Evolutionary conservation across 2,797 vertebrate species (phyloP).

Genomic region (Alosa sapidissima): DNA sequence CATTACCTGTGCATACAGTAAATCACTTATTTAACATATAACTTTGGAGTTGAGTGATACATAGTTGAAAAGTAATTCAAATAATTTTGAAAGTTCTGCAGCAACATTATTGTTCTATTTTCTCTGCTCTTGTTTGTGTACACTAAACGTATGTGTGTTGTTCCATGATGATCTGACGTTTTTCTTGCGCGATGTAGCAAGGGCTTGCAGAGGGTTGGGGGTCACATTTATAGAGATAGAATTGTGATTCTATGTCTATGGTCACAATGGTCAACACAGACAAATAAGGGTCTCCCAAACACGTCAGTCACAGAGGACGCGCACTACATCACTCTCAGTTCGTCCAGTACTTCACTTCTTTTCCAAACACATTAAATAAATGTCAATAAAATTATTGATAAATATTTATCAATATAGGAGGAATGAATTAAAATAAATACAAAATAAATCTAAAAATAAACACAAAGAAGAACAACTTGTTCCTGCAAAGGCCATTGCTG

Average conservation of each 20-base stretch:
- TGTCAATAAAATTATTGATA: constrained; percentile 18
- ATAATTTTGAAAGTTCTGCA: neutral
- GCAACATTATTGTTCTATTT: neutral
- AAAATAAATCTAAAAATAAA: constrained; percentile 44
- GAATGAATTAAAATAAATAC: constrained; percentile 40
- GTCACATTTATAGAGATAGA: constrained; percentile 6
- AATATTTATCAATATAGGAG: constrained; percentile 12
- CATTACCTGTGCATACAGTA: constrained; percentile 15
- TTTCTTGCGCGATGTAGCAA: neutral
- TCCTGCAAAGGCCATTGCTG: constrained; percentile 11
- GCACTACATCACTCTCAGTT: constrained; percentile 11
- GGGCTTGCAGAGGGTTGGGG: neutral
- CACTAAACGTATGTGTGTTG: neutral
- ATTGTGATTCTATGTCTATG: neutral
- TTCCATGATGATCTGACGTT: neutral
- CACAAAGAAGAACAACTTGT: constrained; percentile 20
- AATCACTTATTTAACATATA: neutral
- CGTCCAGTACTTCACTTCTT: constrained; percentile 43
- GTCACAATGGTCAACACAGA: neutral
- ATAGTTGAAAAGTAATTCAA: neutral
- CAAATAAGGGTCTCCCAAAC: constrained; percentile 13
- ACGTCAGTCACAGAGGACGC: neutral
- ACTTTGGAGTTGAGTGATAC: neutral
- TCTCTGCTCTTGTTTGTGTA: neutral
- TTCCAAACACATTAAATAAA: constrained; percentile 41